Percentiles rank a stretch among this genome's conserved stretches.
These are phyloP conservation scores for Bryconaethiops microstoma DNA, from an alignment of 2,797 vertebrate genomes.

Conservation along the genomic window DNA sequence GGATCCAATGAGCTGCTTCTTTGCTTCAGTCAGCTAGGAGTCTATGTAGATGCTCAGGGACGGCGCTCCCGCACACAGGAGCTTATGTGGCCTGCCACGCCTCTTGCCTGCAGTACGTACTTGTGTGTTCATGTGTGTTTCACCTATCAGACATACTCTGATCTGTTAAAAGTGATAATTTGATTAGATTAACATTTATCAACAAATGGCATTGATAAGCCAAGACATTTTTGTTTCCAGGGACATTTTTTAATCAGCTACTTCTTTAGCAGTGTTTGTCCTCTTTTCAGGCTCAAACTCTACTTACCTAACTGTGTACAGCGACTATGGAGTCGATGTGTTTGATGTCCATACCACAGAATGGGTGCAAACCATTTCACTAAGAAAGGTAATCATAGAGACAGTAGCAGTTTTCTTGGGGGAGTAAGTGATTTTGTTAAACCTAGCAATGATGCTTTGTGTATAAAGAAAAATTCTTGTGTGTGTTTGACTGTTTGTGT, in stretches of 20 bases:
- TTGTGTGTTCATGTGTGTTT: slow-evolving; percentile 2
- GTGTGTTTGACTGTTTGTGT: slow-evolving; percentile 26
- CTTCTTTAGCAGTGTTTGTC: background rate
- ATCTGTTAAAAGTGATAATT: background rate
- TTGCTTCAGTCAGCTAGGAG: slow-evolving; percentile 94
- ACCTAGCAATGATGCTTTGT: background rate
- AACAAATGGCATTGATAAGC: background rate
- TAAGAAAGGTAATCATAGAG: slow-evolving; percentile 81
- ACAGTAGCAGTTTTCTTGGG: background rate
- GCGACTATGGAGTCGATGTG: slow-evolving; percentile 91
- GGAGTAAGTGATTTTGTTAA: background rate
- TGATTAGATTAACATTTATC: no score
- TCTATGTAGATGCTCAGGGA: slow-evolving; percentile 95
- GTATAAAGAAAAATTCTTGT: slow-evolving; percentile 22
- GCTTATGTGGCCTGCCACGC: slow-evolving; percentile 96
- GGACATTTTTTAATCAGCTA: background rate
- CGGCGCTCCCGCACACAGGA: slow-evolving; percentile 90
- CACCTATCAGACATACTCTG: background rate
- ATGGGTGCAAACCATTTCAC: slow-evolving; percentile 95
- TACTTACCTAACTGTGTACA: slow-evolving; percentile 91
- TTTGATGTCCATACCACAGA: slow-evolving; percentile 91
- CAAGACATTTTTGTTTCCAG: background rate
- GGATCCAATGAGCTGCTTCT: slow-evolving; percentile 88
- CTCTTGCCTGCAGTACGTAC: slow-evolving; percentile 94
- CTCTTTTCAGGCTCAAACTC: slow-evolving; percentile 84